These are phyloP conservation scores for Phyllopteryx taeniolatus DNA, from an alignment of 2,113 vertebrate genomes.

Conservation along the genomic window DNA sequence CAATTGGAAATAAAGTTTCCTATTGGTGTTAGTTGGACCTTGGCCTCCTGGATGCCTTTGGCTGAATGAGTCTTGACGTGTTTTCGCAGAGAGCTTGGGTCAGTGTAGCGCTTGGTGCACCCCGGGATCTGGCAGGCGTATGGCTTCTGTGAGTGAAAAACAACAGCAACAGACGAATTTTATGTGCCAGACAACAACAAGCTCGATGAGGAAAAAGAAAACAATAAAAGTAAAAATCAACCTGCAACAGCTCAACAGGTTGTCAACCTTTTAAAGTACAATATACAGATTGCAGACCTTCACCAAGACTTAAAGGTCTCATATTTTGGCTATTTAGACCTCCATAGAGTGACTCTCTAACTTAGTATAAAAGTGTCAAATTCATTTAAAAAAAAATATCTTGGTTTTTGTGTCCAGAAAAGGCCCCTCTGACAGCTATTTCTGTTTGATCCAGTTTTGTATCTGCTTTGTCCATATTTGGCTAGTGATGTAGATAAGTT, in stretches of 20 bases:
- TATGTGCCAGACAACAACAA: background rate
- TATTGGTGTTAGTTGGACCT: slow-evolving; percentile 37
- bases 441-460: too few species aligned
- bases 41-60: slow-evolving; percentile 60
- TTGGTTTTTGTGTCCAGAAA: too few species aligned
- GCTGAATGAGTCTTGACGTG: slow-evolving; percentile 69
- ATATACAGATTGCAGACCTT: background rate
- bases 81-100: slow-evolving; percentile 71
- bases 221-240: background rate
- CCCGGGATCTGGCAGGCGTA: slow-evolving; percentile 73
- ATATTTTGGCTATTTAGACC: too few species aligned
- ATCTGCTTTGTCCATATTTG: too few species aligned
- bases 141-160: slow-evolving; percentile 59
- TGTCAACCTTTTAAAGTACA: background rate
- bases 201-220: background rate
- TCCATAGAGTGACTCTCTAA: too few species aligned
- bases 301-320: too few species aligned
- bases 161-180: background rate
- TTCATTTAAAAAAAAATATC: too few species aligned
- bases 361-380: too few species aligned
- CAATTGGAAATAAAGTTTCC: background rate
- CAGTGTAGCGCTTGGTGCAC: slow-evolving; percentile 73
- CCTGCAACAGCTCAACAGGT: background rate
- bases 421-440: too few species aligned
- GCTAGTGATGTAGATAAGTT: too few species aligned